Percentiles rank a stretch among this genome's conserved stretches.
phyloP scores from a whole-genome alignment of 2,797 vertebrate genomes.

The Alcedo atthis region DNA sequence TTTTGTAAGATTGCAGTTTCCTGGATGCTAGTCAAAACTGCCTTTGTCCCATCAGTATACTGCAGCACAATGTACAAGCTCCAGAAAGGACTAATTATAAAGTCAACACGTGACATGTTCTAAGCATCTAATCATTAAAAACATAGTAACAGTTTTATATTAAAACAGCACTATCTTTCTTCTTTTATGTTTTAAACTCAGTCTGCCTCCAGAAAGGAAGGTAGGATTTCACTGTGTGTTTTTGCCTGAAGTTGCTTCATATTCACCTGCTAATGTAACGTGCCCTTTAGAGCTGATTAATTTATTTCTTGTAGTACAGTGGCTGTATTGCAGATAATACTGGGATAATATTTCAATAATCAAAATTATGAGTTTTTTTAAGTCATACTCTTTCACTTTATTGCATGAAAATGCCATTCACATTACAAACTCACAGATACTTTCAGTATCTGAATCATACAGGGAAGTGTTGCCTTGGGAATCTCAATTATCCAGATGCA shows the following conservation, averaged over 20 bases:
- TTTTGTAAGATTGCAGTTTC: neutral
- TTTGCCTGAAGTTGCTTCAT: neutral
- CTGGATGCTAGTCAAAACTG: neutral
- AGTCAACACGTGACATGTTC: neutral
- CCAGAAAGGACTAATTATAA: neutral
- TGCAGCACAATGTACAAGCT: neutral
- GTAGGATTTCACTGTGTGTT: neutral
- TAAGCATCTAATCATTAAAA: neutral
- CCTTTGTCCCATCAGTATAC: neutral
- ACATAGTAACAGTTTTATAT: neutral
- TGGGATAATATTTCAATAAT: neutral
- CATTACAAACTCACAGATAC: neutral
- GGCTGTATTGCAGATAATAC: neutral
- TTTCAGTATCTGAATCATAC: neutral
- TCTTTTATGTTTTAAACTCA: neutral
- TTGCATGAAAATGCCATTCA: neutral
- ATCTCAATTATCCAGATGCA: neutral
- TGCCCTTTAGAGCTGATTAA: neutral
- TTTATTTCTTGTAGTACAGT: neutral
- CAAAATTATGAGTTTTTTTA: conserved; percentile 1
- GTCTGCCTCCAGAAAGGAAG: neutral
- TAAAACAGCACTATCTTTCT: neutral
- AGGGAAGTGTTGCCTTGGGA: neutral
- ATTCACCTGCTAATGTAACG: neutral
- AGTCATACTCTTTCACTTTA: neutral